Base-by-base conservation (phyloP, 2,113 vertebrate species). In the Hassar affinis region DNA sequence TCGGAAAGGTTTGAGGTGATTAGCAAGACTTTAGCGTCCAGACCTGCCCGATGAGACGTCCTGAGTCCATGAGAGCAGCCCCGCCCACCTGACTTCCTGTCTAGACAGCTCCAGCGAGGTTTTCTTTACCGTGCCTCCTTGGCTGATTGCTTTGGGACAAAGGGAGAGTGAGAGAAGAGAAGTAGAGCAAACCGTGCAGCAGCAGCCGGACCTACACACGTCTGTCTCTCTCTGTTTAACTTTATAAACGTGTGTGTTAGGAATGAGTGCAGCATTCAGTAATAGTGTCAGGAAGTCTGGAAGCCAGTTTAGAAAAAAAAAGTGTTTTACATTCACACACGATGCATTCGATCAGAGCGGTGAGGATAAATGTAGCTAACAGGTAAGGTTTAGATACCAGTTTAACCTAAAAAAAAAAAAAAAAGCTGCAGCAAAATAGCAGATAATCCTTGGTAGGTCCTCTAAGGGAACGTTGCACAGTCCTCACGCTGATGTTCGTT, bases 91-190 rank as follows among this genome's bases (percentile, higher is more conserved):
- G 30, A 68, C 90, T 94, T 93, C 92, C 92, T 93, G 92, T 92
- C 93, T 92, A 93, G 92, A 93, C 92, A 83, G 88, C 84, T 85
- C 87, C 89, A 92, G 92, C 88, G 90, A 93, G 90, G 89, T 88
- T 87, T 88, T 91, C 87, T 89, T 93, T 93, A 94, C 91, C 86
- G 88, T 89, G 85, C 57, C 69, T 56, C 49, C 76, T 74, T 78
- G 81, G 80, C 66, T 84, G 85, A 84, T 90, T 82, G 81, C 54
- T 81, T 18, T 47, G 35, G 20, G 59, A 30, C 62, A 71, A 47
- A 47, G 62, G 59, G 80, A 38, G 30, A 51, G 17, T 30, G 56
- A 54, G 72, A 35, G 47, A 33, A 59, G 54, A 17, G 15, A 42
- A 27, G 54, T 52, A 5, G 54, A 42, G n/a, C 42, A 61, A 38